Evolutionary conservation across 2,888 invertebrate species (phyloP).

Genomic region (Patella depressa): DNA sequence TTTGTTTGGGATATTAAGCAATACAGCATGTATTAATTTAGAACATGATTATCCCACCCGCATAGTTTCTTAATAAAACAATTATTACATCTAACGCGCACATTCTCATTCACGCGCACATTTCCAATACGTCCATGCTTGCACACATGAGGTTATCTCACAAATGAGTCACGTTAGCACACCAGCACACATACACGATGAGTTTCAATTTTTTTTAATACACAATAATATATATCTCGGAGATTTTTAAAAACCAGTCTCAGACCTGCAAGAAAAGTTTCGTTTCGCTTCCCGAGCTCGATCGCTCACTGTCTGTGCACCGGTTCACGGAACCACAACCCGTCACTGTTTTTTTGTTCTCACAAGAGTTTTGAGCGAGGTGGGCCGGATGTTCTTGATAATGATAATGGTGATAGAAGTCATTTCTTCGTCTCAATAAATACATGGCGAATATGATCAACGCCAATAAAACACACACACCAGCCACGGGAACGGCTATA

Average conservation of each 20-base stretch:
- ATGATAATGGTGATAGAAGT: constrained; percentile 55
- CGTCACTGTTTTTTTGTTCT: constrained; percentile 19
- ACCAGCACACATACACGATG: too few species aligned
- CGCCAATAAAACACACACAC: constrained; percentile 67
- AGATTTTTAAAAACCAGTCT: background rate
- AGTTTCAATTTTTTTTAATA: too few species aligned
- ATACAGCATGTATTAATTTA: too few species aligned
- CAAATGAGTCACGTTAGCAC: too few species aligned
- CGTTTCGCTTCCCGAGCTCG: constrained; percentile 64
- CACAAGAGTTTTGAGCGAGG: constrained; percentile 17
- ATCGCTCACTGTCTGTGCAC: constrained; percentile 65
- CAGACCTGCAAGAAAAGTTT: constrained; percentile 61
- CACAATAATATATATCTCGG: too few species aligned
- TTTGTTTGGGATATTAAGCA: too few species aligned
- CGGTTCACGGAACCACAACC: constrained; percentile 54
- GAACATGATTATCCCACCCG: too few species aligned
- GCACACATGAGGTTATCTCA: too few species aligned
- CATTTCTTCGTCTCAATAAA: constrained; percentile 62
- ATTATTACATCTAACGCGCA: too few species aligned
- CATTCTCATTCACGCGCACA: too few species aligned
- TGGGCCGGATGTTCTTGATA: constrained; percentile 52
- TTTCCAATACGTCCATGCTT: too few species aligned
- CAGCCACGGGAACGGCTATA: constrained; percentile 69
- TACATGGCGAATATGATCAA: constrained; percentile 69
- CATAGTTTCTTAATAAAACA: too few species aligned